Evolutionary conservation across 2,113 vertebrate genomes (phyloP).

Genomic region (Varanus salvator): DNA sequence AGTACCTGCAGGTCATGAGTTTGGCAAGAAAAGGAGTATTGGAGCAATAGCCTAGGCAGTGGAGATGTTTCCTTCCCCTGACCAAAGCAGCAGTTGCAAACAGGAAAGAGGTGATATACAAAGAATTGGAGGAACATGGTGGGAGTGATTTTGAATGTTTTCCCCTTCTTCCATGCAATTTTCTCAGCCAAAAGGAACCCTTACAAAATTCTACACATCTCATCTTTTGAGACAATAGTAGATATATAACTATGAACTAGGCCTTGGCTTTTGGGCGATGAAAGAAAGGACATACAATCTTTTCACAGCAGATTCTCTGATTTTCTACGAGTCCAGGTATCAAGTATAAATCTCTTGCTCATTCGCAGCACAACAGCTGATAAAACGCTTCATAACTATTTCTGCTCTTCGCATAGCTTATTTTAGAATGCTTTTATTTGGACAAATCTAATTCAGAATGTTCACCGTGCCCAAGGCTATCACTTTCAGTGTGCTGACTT

Average conservation of each 20-base stretch:
- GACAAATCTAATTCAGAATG: background rate
- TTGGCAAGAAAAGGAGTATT: background rate
- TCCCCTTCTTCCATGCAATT: too few species aligned
- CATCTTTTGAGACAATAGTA: background rate
- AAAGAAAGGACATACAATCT: background rate
- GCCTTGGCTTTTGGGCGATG: background rate
- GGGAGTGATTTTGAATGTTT: background rate
- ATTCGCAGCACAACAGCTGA: background rate
- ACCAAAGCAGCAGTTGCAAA: background rate
- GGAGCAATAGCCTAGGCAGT: background rate
- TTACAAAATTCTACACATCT: background rate
- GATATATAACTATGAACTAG: background rate
- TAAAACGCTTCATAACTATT: background rate
- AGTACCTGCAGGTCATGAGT: background rate
- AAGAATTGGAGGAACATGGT: background rate
- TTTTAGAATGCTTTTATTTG: background rate
- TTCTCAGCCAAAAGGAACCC: background rate
- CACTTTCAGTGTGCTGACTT: background rate
- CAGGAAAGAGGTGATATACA: background rate
- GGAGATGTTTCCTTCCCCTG: background rate
- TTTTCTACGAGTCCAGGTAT: background rate
- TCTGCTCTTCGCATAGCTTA: background rate
- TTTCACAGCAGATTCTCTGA: background rate
- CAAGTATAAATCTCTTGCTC: background rate
- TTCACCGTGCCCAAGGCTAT: background rate